phyloP scores from a whole-genome alignment of 2,113 vertebrate genomes.

The Rallus limicola region DNA sequence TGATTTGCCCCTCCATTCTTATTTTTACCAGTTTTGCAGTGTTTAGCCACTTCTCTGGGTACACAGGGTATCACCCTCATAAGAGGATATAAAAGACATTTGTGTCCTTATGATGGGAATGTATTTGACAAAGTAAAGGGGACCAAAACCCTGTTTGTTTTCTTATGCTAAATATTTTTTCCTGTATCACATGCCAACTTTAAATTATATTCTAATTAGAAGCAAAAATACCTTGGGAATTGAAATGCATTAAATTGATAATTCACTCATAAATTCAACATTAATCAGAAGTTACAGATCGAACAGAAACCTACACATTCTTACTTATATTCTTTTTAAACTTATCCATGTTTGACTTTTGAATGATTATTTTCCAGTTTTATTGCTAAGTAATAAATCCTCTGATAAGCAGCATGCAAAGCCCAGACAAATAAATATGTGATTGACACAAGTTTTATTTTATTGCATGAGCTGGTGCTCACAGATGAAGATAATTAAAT shows the following conservation, averaged over 20 bases:
- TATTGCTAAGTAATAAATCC: neutral
- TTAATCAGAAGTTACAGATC: neutral
- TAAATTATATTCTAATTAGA: neutral
- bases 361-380: neutral
- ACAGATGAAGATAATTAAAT: neutral
- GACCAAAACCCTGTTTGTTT: neutral
- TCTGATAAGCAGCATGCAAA: neutral
- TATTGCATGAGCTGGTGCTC: neutral
- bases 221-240: neutral
- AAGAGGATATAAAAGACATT: neutral
- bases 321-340: neutral
- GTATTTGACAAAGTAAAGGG: neutral
- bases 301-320: neutral
- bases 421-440: neutral
- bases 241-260: neutral
- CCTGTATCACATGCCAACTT: neutral
- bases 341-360: neutral
- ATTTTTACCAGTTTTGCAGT: neutral
- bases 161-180: neutral
- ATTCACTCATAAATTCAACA: neutral
- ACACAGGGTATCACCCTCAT: neutral
- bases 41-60: neutral
- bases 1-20: neutral
- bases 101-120: neutral
- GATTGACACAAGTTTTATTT: constrained; percentile 1